Evolutionary conservation across 2,113 vertebrate species (phyloP), one percentile per base, ranked within the genome.

Genomic region (Gavia stellata): DNA sequence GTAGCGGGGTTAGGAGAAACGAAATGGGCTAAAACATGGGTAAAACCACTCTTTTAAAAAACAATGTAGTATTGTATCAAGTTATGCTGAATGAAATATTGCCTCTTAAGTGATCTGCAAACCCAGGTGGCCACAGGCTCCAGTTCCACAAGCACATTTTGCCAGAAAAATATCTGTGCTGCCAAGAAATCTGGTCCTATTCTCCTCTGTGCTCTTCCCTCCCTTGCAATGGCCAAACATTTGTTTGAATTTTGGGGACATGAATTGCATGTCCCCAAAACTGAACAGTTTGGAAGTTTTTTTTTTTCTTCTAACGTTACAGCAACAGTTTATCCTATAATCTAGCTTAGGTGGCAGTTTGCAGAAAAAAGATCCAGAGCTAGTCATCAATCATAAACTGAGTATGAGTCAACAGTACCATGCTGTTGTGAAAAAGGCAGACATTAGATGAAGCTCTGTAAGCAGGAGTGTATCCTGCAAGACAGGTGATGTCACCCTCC

Each of bases 251-350:
- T 82, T 28, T 20, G 28, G 45, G 8, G 29, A n/a, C 7, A 10
- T 28, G 40, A 40, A 14, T 62, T 28, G 20, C 20, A 38, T 8
- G 28, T 56, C 56, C 25, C 55, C 47, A 31, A 14, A 74, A 71
- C 14, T 5, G 25, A 83, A 45, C 5, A 7, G 14, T 50, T 56
- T 62, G 61, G 36, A 75, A 55, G 17, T 42, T 44, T 14, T 9
- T 31, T 71, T 71, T 87, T 14, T 8, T 2, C 5, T 44, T 34
- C 23, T 50, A n/a, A 10, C 0, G 0, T 42, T 36, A 38, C 47
- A 63, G 62, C n/a, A 71, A 17, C 65, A 75, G 58, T 58, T 65
- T 80, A 33, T 72, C 33, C 67, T 77, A 12, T 45, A 42, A 20
- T 9, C 77, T 73, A 34, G 10, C 47, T 58, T 31, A 40, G 34